These are phyloP conservation scores for Gastrophryne carolinensis DNA, from an alignment of 2,797 vertebrate species.

Conservation along the genomic window DNA sequence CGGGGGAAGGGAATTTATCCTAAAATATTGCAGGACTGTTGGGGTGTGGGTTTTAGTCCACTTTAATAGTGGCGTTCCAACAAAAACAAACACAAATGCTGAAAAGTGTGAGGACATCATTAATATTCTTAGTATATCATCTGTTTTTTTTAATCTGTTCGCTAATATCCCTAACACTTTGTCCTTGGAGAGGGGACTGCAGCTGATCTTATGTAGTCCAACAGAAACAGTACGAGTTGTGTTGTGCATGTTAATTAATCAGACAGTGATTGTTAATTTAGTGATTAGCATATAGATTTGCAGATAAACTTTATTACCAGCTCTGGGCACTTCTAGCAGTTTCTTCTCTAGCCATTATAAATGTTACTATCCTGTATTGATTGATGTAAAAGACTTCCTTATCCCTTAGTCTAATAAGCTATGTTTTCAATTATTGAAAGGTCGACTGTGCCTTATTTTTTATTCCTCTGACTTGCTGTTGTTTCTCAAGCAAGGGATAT, in stretches of 20 bases:
- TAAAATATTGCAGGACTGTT: too few relatives aligned
- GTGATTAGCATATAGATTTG: slow-evolving; percentile 36
- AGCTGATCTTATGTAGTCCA: not conserved
- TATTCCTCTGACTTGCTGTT: not conserved
- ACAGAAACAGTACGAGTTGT: not conserved
- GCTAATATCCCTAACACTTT: not conserved
- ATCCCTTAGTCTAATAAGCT: not conserved
- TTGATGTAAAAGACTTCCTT: slow-evolving; percentile 10
- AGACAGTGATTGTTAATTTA: not conserved
- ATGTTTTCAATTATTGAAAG: not conserved
- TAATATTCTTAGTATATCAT: not conserved
- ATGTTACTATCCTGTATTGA: slow-evolving; percentile 22
- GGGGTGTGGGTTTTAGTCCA: too few relatives aligned
- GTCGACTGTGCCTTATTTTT: not conserved
- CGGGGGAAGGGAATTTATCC: too few relatives aligned
- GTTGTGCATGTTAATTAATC: slow-evolving; percentile 26
- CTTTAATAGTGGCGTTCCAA: too few relatives aligned
- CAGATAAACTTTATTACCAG: slow-evolving; percentile 18
- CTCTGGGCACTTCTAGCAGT: not conserved
- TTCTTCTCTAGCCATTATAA: not conserved
- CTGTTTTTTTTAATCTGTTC: not conserved
- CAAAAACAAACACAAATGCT: too few relatives aligned
- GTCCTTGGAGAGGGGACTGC: slow-evolving; percentile 9
- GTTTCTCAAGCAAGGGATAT: too few relatives aligned
- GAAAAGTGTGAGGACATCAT: too few relatives aligned